Evolutionary conservation across 2,888 invertebrate genomes (phyloP), one percentile per base, ranked within the genome.

Genomic region (Helicoverpa assulta): DNA sequence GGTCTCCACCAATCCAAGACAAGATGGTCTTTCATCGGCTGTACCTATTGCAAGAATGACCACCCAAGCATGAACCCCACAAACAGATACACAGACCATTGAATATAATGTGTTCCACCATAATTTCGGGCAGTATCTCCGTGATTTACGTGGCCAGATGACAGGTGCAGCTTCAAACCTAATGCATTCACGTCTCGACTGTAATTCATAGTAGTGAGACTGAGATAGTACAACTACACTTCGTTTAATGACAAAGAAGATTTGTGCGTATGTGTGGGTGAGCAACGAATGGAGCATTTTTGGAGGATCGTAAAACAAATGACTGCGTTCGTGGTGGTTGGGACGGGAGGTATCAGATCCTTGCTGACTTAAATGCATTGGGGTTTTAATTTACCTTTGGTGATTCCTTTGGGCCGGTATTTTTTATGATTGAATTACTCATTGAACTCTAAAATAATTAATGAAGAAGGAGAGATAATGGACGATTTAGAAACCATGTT

Each of bases 131-230:
- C 69, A 21, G 56, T 75, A 80, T 75, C 70, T 61, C 37, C 1
- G 10, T 80, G 76, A 77, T 62, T 80, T 77, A 77, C 80, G 76
- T 66, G 56, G 37, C n/a, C 29, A 62, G 69, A 68, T 56, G 80
- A 80, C 76, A 80, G 26, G 51, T 26, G 54, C 66, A 70, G 70
- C 70, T 57, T 76, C 61, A 18, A 63, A 54, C 62, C 33, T 70
- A 77, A 80, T 80, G 80, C 65, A 75, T 76, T 75, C 69, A 69
- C 59, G 76, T 69, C 80, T 62, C 59, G 40, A 29, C 40, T 60
- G 63, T 74, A 64, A 79, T 64, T 74, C 68, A 79, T 79, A 74
- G 40, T 33, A 14, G 19, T 56, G 29, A 43, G 33, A 47, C 3
- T 5, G 1, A 70, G 40, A 14, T 62, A 5, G 21, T 14, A 6